A percentile compares a stretch with the other conserved stretches of the same genome.
Evolutionary conservation across 1,140 invertebrate species (phyloP).

Genomic region (Potamilus streckersoni): DNA sequence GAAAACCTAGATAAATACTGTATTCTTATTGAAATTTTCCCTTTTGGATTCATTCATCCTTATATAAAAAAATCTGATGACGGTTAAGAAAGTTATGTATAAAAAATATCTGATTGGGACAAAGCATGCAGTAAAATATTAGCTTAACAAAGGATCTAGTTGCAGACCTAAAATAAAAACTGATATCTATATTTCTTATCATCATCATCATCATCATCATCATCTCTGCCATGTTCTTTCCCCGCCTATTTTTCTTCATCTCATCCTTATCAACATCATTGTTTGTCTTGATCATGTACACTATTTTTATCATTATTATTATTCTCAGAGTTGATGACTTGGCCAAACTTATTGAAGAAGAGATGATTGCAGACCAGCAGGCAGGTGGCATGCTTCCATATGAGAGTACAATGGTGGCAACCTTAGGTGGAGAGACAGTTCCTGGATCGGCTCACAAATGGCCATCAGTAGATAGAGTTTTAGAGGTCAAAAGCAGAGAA

Average conservation of each 20-base stretch:
- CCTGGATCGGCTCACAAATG: neutral
- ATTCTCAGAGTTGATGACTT: conserved; percentile 42
- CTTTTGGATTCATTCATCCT: no score
- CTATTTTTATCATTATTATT: neutral
- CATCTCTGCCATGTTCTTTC: neutral
- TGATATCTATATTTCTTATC: neutral
- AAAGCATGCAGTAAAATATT: no score
- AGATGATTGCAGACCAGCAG: conserved; percentile 35
- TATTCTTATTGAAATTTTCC: no score
- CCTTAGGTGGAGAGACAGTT: neutral
- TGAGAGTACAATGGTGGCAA: no score
- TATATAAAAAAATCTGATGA: no score
- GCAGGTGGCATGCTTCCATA: neutral
- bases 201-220: neutral
- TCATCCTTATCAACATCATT: no score
- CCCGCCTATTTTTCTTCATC: neutral
- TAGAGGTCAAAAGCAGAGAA: neutral
- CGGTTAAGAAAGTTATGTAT: no score
- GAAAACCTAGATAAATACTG: no score
- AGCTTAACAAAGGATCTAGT: no score
- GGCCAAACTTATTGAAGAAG: conserved; percentile 44
- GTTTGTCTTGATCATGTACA: neutral
- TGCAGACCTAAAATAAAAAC: neutral
- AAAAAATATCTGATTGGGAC: no score
- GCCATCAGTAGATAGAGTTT: neutral